Evolutionary conservation across 2,797 vertebrate species (phyloP).

Genomic region (Helostoma temminkii): DNA sequence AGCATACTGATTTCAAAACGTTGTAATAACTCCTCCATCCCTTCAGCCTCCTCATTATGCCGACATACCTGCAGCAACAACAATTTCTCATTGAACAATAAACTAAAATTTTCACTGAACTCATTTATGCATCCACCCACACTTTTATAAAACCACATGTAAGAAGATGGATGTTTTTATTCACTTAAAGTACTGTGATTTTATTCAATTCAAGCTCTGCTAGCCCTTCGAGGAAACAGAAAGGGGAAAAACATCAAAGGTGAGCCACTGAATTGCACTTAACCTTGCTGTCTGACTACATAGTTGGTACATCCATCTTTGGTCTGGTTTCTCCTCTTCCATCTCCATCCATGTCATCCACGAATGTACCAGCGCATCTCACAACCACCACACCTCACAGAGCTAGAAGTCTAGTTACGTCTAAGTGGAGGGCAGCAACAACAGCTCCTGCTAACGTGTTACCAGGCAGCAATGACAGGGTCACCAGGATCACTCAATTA

Average conservation of each 20-base stretch:
- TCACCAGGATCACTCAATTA: constrained; percentile 82
- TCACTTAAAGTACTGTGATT: constrained; percentile 39
- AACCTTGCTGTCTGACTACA: constrained; percentile 25
- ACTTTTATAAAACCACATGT: constrained; percentile 35
- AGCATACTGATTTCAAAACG: constrained; percentile 59
- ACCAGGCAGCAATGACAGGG: constrained; percentile 69
- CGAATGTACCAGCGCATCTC: background rate
- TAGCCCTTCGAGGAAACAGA: constrained; percentile 17
- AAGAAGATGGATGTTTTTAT: constrained; percentile 27
- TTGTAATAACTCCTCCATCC: constrained; percentile 36
- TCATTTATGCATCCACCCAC: constrained; percentile 30
- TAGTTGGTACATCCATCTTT: constrained; percentile 3
- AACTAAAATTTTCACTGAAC: constrained; percentile 15
- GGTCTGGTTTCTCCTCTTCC: constrained; percentile 21
- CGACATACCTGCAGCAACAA: constrained; percentile 29
- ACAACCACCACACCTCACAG: constrained; percentile 12
- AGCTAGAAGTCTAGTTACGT: constrained; percentile 59
- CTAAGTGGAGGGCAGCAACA: constrained; percentile 52
- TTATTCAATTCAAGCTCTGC: constrained; percentile 26
- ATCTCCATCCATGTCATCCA: constrained; percentile 53
- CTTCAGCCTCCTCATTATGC: constrained; percentile 5
- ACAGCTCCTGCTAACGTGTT: constrained; percentile 70
- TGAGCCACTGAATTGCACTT: constrained; percentile 31
- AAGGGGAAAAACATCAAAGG: constrained; percentile 14
- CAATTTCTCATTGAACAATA: constrained; percentile 34